Evolutionary conservation across 2,888 invertebrate species (phyloP).

Genomic region (Luperina nickerlii): DNA sequence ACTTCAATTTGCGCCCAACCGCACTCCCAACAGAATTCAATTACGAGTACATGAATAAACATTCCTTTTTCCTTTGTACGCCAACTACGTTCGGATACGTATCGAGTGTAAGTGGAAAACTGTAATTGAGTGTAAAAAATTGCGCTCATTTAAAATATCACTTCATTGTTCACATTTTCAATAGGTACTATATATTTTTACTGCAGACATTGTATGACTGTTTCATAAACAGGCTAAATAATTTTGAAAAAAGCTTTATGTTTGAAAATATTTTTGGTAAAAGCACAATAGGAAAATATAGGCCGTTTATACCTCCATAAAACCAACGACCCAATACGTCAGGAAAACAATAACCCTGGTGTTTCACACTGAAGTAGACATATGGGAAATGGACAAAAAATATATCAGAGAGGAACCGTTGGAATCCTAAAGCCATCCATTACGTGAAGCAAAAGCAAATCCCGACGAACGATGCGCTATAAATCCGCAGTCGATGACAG

Average conservation of each 20-base stretch:
- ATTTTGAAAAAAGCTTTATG: conserved; percentile 32
- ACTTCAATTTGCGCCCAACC: conserved; percentile 75
- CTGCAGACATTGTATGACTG: conserved; percentile 13
- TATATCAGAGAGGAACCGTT: conserved; percentile 61
- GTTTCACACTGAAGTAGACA: conserved; percentile 67
- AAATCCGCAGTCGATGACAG: conserved; percentile 77
- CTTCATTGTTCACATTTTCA: conserved; percentile 32
- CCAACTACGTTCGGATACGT: conserved; percentile 52
- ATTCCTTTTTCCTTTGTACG: conserved; percentile 67
- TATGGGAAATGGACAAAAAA: conserved; percentile 70
- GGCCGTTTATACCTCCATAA: conserved; percentile 59
- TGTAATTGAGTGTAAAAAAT: conserved; percentile 53
- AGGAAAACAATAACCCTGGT: conserved; percentile 66
- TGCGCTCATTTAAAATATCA: conserved; percentile 38
- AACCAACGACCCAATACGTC: conserved; percentile 60
- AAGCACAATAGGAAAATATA: conserved; percentile 49
- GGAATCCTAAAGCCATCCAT: conserved; percentile 75
- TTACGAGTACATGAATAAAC: conserved; percentile 78
- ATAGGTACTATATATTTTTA: conserved; percentile 15
- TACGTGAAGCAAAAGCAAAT: conserved; percentile 74
- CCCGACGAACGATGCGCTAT: conserved; percentile 76
- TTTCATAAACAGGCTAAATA: conserved; percentile 35
- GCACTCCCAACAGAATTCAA: conserved; percentile 74
- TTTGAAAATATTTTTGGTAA: conserved; percentile 37
- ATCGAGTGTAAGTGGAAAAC: conserved; percentile 62